These are phyloP conservation scores for Phymorhynchus buccinoides DNA, from an alignment of 1,140 invertebrate genomes.

Conservation along the genomic window DNA sequence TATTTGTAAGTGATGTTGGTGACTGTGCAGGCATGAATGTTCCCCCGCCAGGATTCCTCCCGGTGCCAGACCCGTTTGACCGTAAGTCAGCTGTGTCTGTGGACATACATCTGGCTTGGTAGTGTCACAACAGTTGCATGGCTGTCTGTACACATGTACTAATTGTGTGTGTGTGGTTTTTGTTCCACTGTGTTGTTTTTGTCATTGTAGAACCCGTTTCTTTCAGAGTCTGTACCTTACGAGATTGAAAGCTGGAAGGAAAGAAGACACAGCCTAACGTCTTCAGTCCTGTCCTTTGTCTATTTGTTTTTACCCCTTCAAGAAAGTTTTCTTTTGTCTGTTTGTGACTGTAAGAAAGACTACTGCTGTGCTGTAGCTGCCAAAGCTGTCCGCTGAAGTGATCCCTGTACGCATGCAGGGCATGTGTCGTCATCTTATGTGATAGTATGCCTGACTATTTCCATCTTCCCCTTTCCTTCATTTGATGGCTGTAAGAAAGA, in stretches of 20 bases:
- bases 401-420: neutral
- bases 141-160: neutral
- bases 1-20: neutral
- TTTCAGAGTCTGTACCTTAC: neutral
- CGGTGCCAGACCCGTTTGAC: slow-evolving; percentile 38
- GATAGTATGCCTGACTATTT: neutral
- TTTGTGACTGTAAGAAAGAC: neutral
- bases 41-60: slow-evolving; percentile 47
- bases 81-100: slow-evolving; percentile 23
- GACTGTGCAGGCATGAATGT: slow-evolving; percentile 31
- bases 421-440: neutral
- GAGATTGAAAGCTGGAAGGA: no score
- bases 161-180: no score
- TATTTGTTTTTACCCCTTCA: no score
- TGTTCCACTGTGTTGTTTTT: neutral
- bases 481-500: neutral
- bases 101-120: neutral
- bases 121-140: neutral
- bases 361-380: neutral
- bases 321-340: no score
- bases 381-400: neutral
- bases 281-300: neutral
- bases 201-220: neutral
- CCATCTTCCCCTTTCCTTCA: no score
- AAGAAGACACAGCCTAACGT: neutral